phyloP scores from a whole-genome alignment of 1,140 invertebrate species.

The Aphelinus certus region DNA sequence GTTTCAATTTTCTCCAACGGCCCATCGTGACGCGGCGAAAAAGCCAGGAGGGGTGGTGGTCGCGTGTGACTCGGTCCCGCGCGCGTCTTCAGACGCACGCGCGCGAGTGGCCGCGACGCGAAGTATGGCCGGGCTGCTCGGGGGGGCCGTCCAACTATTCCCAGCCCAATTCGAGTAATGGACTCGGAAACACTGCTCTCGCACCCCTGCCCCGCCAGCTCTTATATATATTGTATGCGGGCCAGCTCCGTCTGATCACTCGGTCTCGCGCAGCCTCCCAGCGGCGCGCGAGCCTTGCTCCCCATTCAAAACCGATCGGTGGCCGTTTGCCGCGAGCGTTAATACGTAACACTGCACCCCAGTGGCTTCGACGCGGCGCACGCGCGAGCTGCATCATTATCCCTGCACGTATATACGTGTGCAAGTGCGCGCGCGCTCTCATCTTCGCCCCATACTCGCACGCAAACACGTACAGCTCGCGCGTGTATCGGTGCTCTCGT shows the following conservation, averaged over 20 bases:
- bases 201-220: conserved; percentile 37
- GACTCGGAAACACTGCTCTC: conserved; percentile 59
- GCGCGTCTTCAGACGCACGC: no score
- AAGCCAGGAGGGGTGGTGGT: no score
- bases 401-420: neutral
- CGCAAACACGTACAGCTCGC: no score
- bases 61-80: no score
- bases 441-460: neutral
- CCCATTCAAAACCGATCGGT: conserved; percentile 4
- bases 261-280: no score
- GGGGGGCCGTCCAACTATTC: conserved; percentile 54
- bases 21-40: no score
- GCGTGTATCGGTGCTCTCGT: no score
- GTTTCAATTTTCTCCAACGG: no score
- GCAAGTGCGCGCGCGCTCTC: neutral
- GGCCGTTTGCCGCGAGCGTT: neutral
- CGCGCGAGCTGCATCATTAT: neutral
- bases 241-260: no score
- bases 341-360: neutral
- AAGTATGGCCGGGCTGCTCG: no score
- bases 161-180: conserved; percentile 61
- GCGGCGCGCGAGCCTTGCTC: neutral
- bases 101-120: no score
- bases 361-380: neutral
- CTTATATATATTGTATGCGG: conserved; percentile 20